A percentile compares a stretch with the other conserved stretches of the same genome.
phyloP scores from a whole-genome alignment of 35 echinoderm and acorn worm species.

The Hemicentrotus pulcherrimus region DNA sequence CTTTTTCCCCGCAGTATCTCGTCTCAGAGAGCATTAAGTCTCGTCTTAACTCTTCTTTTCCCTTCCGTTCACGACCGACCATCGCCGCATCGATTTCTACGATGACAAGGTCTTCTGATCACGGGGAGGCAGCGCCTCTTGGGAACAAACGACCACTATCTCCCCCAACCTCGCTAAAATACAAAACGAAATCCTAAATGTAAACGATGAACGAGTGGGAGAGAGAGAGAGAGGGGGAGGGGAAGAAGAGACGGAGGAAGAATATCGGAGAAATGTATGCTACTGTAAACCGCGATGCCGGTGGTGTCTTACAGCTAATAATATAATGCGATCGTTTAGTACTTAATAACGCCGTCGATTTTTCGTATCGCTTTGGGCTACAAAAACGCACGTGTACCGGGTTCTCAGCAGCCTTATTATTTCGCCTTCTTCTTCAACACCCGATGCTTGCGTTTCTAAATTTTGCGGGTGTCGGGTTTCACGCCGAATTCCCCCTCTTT shows the following conservation, averaged over 20 bases:
- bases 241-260: not conserved
- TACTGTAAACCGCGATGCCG: constrained; percentile 19
- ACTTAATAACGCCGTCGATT: constrained; percentile 12
- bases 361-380: constrained; percentile 46
- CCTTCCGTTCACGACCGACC: not conserved
- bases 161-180: not conserved
- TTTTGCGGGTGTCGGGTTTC: constrained; percentile 3
- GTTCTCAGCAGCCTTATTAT: constrained; percentile 15
- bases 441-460: constrained; percentile 38
- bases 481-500: not conserved
- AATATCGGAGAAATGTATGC: not conserved
- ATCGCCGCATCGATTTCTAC: constrained; percentile 30
- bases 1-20: not conserved
- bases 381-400: constrained; percentile 43
- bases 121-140: not conserved
- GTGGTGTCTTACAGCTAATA: not conserved
- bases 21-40: constrained; percentile 4
- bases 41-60: constrained; percentile 4
- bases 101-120: constrained; percentile 27
- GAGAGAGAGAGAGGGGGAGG: not conserved
- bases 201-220: constrained; percentile 26
- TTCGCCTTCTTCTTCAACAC: not conserved
- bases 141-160: not conserved
- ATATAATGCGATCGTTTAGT: constrained; percentile 51
- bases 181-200: constrained; percentile 45